Conservation (phyloP, 2,113 vertebrate species). For the Phyllostomus discolor region DNA sequence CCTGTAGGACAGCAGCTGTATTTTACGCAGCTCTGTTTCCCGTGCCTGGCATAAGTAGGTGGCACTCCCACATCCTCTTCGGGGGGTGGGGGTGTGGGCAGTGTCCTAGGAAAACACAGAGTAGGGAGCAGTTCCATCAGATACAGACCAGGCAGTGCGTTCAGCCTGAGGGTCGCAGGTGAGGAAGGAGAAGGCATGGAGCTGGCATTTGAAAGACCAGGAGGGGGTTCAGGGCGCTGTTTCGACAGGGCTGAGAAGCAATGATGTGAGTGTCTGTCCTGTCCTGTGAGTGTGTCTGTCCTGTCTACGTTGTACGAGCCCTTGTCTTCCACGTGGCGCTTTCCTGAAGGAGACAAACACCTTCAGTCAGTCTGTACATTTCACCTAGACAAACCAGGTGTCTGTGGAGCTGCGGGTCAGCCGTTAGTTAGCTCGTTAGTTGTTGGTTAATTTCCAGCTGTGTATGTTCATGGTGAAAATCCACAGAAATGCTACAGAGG, state of each 20-base stretch:
- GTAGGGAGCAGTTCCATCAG: background rate
- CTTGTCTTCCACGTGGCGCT: background rate
- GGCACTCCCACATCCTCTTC: background rate
- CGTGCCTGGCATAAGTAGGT: background rate
- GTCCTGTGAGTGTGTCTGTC: too few species aligned
- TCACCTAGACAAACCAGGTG: background rate
- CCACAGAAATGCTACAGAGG: background rate
- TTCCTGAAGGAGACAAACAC: background rate
- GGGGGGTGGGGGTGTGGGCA: background rate
- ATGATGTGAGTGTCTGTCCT: background rate
- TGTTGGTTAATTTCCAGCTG: background rate
- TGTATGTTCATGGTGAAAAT: background rate
- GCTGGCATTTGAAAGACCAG: background rate
- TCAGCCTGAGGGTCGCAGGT: background rate
- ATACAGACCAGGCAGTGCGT: background rate
- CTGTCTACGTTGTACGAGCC: accelerated
- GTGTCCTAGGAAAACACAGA: background rate
- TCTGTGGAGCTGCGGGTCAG: background rate
- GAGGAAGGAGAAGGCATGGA: background rate
- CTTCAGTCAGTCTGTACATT: background rate
- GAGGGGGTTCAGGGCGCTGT: background rate
- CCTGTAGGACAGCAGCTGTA: background rate
- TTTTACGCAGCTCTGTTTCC: background rate
- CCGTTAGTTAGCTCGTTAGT: background rate
- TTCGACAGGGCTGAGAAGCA: too few species aligned